These are phyloP conservation scores for Carterocephalus palaemon DNA, from an alignment of 2,888 invertebrate species.

Conservation along the genomic window DNA sequence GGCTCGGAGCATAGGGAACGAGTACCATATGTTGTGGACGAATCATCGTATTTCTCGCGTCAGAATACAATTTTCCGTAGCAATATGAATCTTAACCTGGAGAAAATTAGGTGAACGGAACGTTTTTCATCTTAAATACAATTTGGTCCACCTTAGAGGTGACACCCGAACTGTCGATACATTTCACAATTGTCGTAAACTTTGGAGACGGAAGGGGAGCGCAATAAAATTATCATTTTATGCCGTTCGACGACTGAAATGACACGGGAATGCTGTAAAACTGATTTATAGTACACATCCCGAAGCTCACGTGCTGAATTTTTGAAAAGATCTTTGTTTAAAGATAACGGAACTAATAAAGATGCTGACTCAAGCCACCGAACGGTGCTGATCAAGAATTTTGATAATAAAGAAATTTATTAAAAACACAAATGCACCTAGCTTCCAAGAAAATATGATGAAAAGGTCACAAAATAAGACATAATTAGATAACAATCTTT, in stretches of 20 bases:
- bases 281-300: slow-evolving; percentile 77
- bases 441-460: too few species aligned
- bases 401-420: background rate
- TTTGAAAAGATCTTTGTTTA: slow-evolving; percentile 73
- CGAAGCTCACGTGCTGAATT: slow-evolving; percentile 74
- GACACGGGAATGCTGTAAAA: slow-evolving; percentile 78
- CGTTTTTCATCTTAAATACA: slow-evolving; percentile 30
- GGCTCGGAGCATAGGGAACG: slow-evolving; percentile 43
- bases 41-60: slow-evolving; percentile 32
- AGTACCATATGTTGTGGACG: slow-evolving; percentile 63
- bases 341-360: slow-evolving; percentile 34
- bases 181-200: slow-evolving; percentile 79
- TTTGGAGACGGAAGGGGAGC: slow-evolving; percentile 74
- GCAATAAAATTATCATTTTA: slow-evolving; percentile 79
- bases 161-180: slow-evolving; percentile 77
- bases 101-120: slow-evolving; percentile 37
- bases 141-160: slow-evolving; percentile 61
- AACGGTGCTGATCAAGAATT: background rate
- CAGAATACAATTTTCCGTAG: slow-evolving; percentile 6
- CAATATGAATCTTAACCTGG: slow-evolving; percentile 44
- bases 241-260: slow-evolving; percentile 78
- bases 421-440: too few species aligned
- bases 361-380: background rate
- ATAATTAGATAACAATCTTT: too few species aligned
- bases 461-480: too few species aligned